Evolutionary conservation across 1,140 invertebrate genomes (phyloP).

Genomic region (Eupeodes corollae): DNA sequence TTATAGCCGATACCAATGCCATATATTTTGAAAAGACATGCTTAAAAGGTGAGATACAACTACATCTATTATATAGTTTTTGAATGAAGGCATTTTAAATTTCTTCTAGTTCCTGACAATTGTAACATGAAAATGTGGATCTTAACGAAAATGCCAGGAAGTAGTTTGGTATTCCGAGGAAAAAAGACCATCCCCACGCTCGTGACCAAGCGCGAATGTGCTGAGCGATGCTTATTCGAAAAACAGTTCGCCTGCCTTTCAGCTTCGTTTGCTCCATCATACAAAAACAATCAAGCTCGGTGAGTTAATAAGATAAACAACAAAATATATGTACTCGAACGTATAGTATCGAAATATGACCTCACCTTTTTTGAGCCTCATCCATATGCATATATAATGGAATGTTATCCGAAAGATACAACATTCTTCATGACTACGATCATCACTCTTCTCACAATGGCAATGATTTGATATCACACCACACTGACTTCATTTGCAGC

Average conservation of each 20-base stretch:
- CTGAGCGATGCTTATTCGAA: slow-evolving; percentile 40
- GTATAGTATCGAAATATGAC: too few species aligned
- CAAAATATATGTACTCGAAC: too few species aligned
- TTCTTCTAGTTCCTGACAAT: slow-evolving; percentile 27
- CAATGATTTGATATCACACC: slow-evolving; percentile 14
- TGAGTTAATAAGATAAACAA: slow-evolving; percentile 2
- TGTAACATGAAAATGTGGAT: slow-evolving; percentile 37
- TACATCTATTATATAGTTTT: background rate
- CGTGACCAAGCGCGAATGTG: slow-evolving; percentile 39
- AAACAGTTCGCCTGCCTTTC: slow-evolving; percentile 38
- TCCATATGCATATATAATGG: background rate
- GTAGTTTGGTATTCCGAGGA: slow-evolving; percentile 39
- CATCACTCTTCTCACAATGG: background rate
- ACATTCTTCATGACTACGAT: too few species aligned
- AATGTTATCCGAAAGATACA: too few species aligned
- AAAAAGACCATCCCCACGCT: slow-evolving; percentile 37
- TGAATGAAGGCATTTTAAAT: slow-evolving; percentile 1
- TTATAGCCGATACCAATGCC: slow-evolving; percentile 36
- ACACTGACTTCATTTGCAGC: slow-evolving; percentile 4
- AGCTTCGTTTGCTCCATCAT: slow-evolving; percentile 37
- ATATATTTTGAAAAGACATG: slow-evolving; percentile 42
- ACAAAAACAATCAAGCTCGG: slow-evolving; percentile 31
- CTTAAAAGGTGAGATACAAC: slow-evolving; percentile 21
- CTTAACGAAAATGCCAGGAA: slow-evolving; percentile 40
- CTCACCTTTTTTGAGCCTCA: background rate